Evolutionary conservation across 64 coral and sea anemone genomes (phyloP).

Genomic region (Montipora foliosa): DNA sequence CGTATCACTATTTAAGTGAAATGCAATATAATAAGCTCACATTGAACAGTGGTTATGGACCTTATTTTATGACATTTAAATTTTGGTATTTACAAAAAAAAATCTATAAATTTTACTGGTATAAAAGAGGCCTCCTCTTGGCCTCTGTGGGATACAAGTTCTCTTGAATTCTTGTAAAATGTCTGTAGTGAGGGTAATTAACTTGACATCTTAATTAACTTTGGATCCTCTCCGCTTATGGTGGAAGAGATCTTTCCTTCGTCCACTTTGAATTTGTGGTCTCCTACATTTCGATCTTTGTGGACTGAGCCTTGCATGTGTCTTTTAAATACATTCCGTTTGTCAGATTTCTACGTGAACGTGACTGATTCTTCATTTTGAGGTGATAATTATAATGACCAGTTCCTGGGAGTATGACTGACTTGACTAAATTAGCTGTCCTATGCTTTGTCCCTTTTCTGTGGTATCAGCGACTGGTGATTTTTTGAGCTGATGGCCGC

Average conservation of each 20-base stretch:
- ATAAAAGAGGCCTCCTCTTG: not conserved
- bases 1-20: not conserved
- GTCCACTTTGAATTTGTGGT: not conserved
- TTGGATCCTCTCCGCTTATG: not conserved
- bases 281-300: not conserved
- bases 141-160: not conserved
- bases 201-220: not conserved
- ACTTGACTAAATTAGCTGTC: not conserved
- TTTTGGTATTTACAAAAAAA: not conserved
- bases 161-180: not conserved
- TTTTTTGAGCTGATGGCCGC: conserved; percentile 2
- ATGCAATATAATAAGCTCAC: not conserved
- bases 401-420: not conserved
- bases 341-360: not conserved
- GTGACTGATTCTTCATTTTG: not conserved
- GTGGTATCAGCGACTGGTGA: not conserved
- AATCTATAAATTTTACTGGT: not conserved
- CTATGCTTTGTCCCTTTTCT: not conserved
- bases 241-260: not conserved
- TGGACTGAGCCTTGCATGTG: not conserved
- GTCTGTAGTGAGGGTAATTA: not conserved
- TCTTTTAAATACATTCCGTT: not conserved
- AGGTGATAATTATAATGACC: not conserved
- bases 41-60: not conserved
- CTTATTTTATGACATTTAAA: not conserved